Evolutionary conservation across 2,113 vertebrate genomes (phyloP).

Genomic region (Cavia porcellus): DNA sequence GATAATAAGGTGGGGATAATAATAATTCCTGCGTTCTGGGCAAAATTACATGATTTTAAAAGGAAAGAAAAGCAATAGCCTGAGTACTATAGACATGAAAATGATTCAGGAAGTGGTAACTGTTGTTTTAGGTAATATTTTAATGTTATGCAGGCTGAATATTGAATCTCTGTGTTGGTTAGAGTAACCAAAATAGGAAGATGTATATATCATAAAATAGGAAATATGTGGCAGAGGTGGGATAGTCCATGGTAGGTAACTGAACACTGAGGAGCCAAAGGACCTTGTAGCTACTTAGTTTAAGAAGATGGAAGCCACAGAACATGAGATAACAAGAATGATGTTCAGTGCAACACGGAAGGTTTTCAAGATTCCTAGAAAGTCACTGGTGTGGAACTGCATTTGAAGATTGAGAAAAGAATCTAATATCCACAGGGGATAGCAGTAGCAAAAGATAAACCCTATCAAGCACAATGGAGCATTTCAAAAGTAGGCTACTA

Average conservation of each 20-base stretch:
- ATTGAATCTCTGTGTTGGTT: background rate
- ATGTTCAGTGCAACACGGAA: background rate
- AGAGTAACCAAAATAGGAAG: background rate
- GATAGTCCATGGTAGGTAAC: background rate
- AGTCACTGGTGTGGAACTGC: background rate
- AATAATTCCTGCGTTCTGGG: background rate
- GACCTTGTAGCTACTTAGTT: background rate
- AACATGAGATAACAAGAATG: background rate
- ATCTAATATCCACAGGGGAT: background rate
- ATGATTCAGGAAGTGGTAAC: background rate
- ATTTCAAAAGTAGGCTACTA: background rate
- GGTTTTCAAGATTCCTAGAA: background rate
- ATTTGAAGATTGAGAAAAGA: background rate
- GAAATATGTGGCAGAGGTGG: background rate
- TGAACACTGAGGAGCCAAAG: background rate
- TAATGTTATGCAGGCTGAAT: background rate
- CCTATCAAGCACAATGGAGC: background rate
- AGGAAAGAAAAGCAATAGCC: conserved; percentile 11
- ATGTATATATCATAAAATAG: background rate
- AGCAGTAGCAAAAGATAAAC: background rate
- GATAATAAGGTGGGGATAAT: background rate
- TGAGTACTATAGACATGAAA: background rate
- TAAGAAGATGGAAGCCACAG: background rate
- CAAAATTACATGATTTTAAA: background rate
- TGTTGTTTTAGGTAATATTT: conserved; percentile 21